Percentiles rank a stretch among this genome's conserved stretches.
Evolutionary conservation across 2,888 invertebrate species (phyloP).

Genomic region (Tigriopus californicus): DNA sequence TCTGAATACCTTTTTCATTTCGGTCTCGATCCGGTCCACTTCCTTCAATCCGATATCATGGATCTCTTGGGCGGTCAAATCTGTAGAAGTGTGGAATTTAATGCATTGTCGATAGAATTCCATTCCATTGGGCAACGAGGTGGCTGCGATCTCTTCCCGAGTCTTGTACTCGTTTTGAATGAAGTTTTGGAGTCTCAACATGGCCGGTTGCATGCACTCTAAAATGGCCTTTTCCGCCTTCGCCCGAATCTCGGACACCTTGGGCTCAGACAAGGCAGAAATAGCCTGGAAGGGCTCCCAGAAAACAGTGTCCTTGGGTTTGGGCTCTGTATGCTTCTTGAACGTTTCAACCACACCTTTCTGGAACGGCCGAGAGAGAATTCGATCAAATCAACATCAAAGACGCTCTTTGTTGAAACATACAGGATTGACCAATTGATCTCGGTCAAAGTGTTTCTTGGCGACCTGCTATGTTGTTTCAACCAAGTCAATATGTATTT

Average conservation of each 20-base stretch:
- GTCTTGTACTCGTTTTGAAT: constrained; percentile 19
- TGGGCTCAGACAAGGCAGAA: not conserved
- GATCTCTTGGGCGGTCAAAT: constrained; percentile 24
- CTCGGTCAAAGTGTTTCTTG: not conserved
- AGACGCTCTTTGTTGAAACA: no score
- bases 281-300: constrained; percentile 6
- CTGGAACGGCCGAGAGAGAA: no score
- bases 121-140: constrained; percentile 23
- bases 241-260: not conserved
- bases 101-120: constrained; percentile 23
- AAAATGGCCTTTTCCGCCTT: constrained; percentile 1
- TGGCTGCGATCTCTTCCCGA: constrained; percentile 23
- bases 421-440: no score
- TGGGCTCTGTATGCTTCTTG: not conserved
- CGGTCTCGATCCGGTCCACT: constrained; percentile 23
- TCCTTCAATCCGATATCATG: constrained; percentile 25
- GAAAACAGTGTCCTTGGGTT: constrained; percentile 3
- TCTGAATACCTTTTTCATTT: constrained; percentile 21
- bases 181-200: constrained; percentile 16
- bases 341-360: constrained; percentile 7
- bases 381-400: no score
- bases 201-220: constrained; percentile 17
- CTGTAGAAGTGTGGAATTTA: constrained; percentile 25
- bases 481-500: no score
- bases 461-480: no score